A percentile compares a stretch with the other conserved stretches of the same genome.
Evolutionary conservation across 2,113 vertebrate species (phyloP).

Genomic region (Limnothrissa miodon): DNA sequence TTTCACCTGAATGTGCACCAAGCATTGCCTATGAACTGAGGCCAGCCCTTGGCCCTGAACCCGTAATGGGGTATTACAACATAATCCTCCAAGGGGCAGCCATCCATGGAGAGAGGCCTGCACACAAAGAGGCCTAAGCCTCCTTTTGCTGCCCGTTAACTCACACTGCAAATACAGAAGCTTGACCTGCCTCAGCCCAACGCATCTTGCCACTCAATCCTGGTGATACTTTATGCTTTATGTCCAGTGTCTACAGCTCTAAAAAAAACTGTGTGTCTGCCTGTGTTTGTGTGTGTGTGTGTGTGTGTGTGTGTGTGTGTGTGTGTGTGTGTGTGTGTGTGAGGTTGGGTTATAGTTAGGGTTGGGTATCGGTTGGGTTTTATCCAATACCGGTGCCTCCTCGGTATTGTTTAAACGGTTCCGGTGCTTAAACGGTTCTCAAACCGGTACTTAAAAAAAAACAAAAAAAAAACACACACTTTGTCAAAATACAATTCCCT

Average conservation of each 20-base stretch:
- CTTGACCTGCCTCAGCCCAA: conserved; percentile 2
- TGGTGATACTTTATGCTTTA: neutral
- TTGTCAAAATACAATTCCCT: no score
- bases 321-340: no score
- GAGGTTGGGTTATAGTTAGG: no score
- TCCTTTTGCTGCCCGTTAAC: neutral
- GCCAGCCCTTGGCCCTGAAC: conserved; percentile 7
- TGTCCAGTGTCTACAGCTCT: neutral
- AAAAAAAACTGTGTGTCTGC: neutral
- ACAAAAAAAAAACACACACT: no score
- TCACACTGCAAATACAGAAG: neutral
- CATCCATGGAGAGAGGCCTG: conserved; percentile 11
- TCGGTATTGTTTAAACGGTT: no score
- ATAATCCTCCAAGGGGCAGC: conserved; percentile 6
- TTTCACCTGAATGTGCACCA: neutral
- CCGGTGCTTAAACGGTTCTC: no score
- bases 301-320: neutral
- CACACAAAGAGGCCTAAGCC: conserved; percentile 4
- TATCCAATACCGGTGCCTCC: no score
- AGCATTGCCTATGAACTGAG: neutral
- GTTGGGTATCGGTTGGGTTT: no score
- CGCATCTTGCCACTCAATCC: neutral
- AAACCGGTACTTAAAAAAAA: no score
- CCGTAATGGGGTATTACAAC: neutral
- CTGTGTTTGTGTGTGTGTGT: neutral